Evolutionary conservation across 1,140 invertebrate species (phyloP).

Genomic region (Drosophila auraria): DNA sequence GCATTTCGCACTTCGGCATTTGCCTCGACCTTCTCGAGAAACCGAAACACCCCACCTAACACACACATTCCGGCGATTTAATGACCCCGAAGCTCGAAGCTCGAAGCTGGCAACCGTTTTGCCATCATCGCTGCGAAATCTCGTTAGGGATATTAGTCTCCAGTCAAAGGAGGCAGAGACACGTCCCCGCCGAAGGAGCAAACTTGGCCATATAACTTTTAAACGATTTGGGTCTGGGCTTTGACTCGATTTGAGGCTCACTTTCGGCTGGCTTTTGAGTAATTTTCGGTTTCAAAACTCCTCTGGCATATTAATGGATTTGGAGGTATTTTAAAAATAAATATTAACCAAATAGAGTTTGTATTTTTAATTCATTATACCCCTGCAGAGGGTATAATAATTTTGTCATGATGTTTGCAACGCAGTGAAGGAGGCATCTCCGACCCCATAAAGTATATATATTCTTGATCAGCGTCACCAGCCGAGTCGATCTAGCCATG

Average conservation of each 20-base stretch:
- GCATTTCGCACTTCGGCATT: conserved; percentile 22
- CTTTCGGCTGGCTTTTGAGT: conserved; percentile 8
- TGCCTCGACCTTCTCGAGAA: conserved; percentile 15
- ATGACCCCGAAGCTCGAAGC: conserved; percentile 33
- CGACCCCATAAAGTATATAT: too few species aligned
- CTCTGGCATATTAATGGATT: neutral
- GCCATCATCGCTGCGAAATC: conserved; percentile 34
- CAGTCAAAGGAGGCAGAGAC: conserved; percentile 22
- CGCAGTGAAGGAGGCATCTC: too few species aligned
- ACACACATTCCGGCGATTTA: conserved; percentile 36
- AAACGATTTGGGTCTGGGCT: conserved; percentile 35
- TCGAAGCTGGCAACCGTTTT: conserved; percentile 35
- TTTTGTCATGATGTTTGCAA: too few species aligned
- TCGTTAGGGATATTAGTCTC: conserved; percentile 32
- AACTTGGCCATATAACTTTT: conserved; percentile 30
- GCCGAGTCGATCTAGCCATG: too few species aligned
- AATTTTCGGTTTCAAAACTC: conserved; percentile 4
- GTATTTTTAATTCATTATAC: too few species aligned
- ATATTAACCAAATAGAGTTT: too few species aligned
- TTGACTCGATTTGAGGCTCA: conserved; percentile 19
- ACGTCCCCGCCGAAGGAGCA: conserved; percentile 2
- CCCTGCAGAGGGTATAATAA: too few species aligned
- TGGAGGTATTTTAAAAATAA: too few species aligned
- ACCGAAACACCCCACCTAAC: neutral
- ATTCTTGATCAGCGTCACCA: too few species aligned